These are phyloP conservation scores for Scaeva pyrastri DNA, from an alignment of 2,888 invertebrate species.

Conservation along the genomic window DNA sequence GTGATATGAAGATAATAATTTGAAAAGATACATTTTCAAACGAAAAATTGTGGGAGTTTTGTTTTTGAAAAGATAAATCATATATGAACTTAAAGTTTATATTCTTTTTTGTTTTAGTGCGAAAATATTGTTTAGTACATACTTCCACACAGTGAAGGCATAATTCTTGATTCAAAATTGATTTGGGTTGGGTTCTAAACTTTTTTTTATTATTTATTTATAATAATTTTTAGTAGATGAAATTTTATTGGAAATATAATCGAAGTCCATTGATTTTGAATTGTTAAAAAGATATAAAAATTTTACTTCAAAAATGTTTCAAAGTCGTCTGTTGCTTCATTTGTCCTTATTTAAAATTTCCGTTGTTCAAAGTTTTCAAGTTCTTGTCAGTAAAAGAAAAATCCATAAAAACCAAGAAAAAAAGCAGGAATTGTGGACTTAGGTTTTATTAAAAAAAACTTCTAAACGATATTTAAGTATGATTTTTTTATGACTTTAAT, in stretches of 20 bases:
- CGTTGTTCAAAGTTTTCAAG: no score
- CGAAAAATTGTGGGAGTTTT: background rate
- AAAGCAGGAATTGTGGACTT: no score
- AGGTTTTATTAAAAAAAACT: no score
- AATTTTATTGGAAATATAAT: constrained; percentile 5
- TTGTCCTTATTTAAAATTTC: no score
- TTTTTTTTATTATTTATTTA: background rate
- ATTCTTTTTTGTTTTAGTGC: background rate
- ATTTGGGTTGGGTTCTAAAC: constrained; percentile 3
- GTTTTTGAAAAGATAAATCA: background rate
- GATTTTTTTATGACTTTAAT: no score
- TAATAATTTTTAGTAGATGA: background rate
- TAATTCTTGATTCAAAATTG: constrained; percentile 3
- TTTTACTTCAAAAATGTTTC: no score
- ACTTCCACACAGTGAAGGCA: constrained; percentile 4
- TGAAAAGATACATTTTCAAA: background rate
- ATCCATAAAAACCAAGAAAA: no score
- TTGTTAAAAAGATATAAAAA: no score
- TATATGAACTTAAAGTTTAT: constrained; percentile 19
- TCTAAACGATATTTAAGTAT: no score
- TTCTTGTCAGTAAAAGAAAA: no score
- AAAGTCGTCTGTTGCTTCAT: no score
- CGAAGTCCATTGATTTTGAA: no score
- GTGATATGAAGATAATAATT: constrained; percentile 1
- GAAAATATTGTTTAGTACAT: constrained; percentile 8